Evolutionary conservation across 1,140 invertebrate species (phyloP).

Genomic region (Mesaphorura yosii): DNA sequence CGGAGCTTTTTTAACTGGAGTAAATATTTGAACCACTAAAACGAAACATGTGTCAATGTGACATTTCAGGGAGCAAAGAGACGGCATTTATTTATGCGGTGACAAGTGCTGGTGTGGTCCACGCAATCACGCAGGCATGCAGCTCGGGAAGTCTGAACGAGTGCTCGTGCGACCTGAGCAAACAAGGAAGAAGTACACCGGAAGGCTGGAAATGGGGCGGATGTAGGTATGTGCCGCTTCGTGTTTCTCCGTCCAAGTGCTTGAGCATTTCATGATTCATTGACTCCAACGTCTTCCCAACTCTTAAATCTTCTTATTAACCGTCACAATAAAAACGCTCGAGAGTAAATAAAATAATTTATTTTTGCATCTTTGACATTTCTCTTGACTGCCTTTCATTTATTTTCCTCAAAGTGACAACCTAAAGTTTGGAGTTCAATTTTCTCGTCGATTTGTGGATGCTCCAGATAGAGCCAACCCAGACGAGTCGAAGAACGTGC

Average conservation of each 20-base stretch:
- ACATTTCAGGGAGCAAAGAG: constrained; percentile 49
- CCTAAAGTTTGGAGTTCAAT: constrained; percentile 47
- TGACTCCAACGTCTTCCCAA: not conserved
- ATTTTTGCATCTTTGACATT: too few species aligned
- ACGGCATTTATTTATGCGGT: constrained; percentile 57
- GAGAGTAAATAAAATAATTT: too few species aligned
- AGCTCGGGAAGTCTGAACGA: constrained; percentile 53
- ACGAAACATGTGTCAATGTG: constrained; percentile 14
- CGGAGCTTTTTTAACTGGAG: too few species aligned
- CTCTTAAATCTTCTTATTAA: too few species aligned
- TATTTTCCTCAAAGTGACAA: constrained; percentile 44
- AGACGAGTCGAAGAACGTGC: constrained; percentile 37
- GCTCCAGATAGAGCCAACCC: constrained; percentile 41
- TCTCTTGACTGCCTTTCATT: too few species aligned
- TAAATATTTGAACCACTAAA: constrained; percentile 4
- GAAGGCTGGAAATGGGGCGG: constrained; percentile 58
- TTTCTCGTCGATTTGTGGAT: constrained; percentile 50
- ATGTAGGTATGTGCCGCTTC: constrained; percentile 47
- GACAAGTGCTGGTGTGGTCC: constrained; percentile 53
- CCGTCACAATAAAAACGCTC: too few species aligned
- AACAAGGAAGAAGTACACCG: constrained; percentile 40
- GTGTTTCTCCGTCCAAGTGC: too few species aligned
- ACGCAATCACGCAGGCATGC: constrained; percentile 52
- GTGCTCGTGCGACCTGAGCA: constrained; percentile 49
- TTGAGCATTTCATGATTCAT: too few species aligned